These are phyloP conservation scores for Glyphotaelius pellucidus DNA, from an alignment of 2,888 invertebrate species.

Conservation along the genomic window DNA sequence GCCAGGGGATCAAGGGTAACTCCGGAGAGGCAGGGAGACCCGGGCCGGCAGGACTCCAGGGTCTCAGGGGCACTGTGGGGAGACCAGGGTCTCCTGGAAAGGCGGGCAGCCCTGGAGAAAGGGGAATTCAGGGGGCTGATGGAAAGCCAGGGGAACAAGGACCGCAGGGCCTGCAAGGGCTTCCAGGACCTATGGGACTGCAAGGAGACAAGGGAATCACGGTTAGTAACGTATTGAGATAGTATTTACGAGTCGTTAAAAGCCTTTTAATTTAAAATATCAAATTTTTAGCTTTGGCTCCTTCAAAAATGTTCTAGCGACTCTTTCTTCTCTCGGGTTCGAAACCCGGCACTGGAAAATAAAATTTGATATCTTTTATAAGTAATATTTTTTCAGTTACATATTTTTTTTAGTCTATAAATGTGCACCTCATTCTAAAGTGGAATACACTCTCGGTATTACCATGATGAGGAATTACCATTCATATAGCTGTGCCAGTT, in stretches of 20 bases:
- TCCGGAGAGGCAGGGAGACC: constrained; percentile 80
- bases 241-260: constrained; percentile 13
- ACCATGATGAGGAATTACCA: no score
- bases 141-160: constrained; percentile 92
- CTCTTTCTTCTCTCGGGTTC: no score
- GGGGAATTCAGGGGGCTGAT: constrained; percentile 88
- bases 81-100: constrained; percentile 84
- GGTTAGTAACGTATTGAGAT: constrained; percentile 72
- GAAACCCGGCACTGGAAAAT: no score
- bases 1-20: constrained; percentile 76
- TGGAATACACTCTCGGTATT: no score
- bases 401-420: no score
- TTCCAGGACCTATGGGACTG: constrained; percentile 86
- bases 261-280: no score
- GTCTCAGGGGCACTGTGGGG: constrained; percentile 82
- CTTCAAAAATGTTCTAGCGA: no score
- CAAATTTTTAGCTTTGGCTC: no score
- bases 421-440: no score
- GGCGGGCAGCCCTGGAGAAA: constrained; percentile 83
- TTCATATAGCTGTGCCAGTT: no score
- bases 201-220: constrained; percentile 87
- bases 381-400: no score
- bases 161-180: constrained; percentile 86
- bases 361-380: no score
- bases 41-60: constrained; percentile 83